Base-by-base conservation (phyloP, 2,797 vertebrate species). In the Gorsachius magnificus region DNA sequence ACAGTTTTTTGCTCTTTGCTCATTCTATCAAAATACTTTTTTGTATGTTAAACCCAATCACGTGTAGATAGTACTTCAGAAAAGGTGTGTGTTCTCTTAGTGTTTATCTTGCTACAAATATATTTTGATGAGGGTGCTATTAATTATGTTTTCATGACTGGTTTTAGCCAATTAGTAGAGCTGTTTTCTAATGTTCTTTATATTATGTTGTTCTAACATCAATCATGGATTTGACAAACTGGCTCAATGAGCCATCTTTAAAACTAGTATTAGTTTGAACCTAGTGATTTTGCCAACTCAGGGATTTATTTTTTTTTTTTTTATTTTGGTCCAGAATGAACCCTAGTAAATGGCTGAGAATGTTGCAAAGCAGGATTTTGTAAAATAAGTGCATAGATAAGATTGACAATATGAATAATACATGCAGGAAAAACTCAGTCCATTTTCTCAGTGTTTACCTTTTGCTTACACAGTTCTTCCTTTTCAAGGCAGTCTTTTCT, bases 11-110 rank as follows among this genome's bases (percentile, higher is more conserved):
- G 7, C 14, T 74, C 46, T 65, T 54, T 58, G 65, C 57, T 58
- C 9, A 25, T 28, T 24, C 22, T 87, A 10, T 38, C 57, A 86
- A 87, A 90, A 72, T 53, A 88, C 33, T 24, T 16, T 24, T 16
- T 21, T 20, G 13, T 41, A 43, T 19, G 20, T 61, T 87, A 66
- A 71, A 68, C 38, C 16, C 4, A 54, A 50, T 89, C 93, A 96
- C 94, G 78, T 43, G 83, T 60, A 95, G 63, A n/a, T 58, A 95
- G 77, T 76, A 57, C 31, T 88, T 89, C 60, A 94, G 60, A 68
- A 93, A 80, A 65, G 56, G 63, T 80, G 35, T 29, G 25, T 63
- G 12, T 95, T 92, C 64, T 93, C 71, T 84, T 71, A 29, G 31
- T 56, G 89, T 45, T 87, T 81, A 65, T 50, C 68, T 60, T 56